Conservation (phyloP, 2,113 vertebrate species). For the Parus major region DNA sequence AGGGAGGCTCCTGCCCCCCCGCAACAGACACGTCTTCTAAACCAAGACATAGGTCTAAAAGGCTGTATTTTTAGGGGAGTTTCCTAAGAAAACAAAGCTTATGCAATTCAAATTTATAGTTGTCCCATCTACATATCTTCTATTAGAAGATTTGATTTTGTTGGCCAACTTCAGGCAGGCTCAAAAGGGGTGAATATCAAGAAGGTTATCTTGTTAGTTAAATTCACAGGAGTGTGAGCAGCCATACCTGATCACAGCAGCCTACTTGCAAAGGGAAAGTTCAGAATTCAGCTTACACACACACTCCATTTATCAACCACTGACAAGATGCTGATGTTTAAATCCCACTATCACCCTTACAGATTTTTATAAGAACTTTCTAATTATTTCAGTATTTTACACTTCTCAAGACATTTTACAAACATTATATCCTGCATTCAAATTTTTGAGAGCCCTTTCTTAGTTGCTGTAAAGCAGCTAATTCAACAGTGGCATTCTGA, state of each 20-base stretch:
- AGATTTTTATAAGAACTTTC: background rate
- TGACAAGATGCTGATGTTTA: background rate
- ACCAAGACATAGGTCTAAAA: background rate
- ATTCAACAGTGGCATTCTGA: background rate
- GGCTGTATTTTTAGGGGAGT: background rate
- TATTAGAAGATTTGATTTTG: background rate
- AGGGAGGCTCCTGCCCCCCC: no score
- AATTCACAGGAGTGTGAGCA: background rate
- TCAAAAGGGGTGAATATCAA: background rate
- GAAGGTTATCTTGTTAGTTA: background rate
- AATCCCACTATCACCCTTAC: background rate
- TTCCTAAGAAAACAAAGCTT: background rate
- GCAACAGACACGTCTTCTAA: no score
- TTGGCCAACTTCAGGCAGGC: background rate
- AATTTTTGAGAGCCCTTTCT: background rate
- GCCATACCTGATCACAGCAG: background rate
- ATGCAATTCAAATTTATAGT: background rate
- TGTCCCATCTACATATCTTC: background rate
- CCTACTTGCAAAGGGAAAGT: background rate
- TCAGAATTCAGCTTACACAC: background rate
- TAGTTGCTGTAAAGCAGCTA: background rate
- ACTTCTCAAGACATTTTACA: background rate
- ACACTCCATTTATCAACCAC: background rate
- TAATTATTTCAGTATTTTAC: background rate
- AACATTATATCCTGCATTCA: background rate